Conservation (phyloP, 2,113 vertebrate species). For the Eira barbara region DNA sequence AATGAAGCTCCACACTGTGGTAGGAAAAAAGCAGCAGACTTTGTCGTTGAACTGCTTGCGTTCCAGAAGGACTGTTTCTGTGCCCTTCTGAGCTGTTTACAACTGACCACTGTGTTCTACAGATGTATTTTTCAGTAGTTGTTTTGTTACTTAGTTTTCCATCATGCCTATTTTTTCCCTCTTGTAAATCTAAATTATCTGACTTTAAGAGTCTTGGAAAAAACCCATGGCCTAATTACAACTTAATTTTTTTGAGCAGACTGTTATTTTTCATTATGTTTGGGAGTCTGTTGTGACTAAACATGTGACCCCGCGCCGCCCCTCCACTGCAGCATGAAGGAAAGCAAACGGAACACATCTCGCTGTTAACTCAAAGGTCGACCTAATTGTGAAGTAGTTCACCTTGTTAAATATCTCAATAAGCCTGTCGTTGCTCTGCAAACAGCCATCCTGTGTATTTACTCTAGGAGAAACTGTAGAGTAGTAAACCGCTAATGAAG, state of each 20-base stretch:
- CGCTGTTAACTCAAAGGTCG: slow-evolving; percentile 20
- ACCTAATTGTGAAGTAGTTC: slow-evolving; percentile 68
- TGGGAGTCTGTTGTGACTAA: slow-evolving; percentile 48
- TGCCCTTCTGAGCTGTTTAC: slow-evolving; percentile 62
- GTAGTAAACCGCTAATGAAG: slow-evolving; percentile 56
- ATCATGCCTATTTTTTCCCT: not conserved
- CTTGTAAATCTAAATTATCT: slow-evolving; percentile 66
- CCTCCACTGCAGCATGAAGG: not conserved
- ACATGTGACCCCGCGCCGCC: not conserved
- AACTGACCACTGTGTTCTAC: slow-evolving; percentile 54
- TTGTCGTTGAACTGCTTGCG: slow-evolving; percentile 55
- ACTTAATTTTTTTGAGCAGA: slow-evolving; percentile 51
- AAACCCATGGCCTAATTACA: slow-evolving; percentile 22
- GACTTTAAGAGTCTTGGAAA: slow-evolving; percentile 38
- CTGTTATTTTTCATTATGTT: slow-evolving; percentile 39
- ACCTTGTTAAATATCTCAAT: slow-evolving; percentile 63
- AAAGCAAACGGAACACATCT: slow-evolving; percentile 28
- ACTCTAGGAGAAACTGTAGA: slow-evolving; percentile 59
- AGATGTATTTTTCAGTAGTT: slow-evolving; percentile 45
- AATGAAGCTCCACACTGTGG: slow-evolving; percentile 76
- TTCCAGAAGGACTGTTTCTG: slow-evolving; percentile 37
- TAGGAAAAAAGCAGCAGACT: slow-evolving; percentile 67
- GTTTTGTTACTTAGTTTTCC: slow-evolving; percentile 60
- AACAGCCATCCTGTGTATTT: slow-evolving; percentile 56
- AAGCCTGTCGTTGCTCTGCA: slow-evolving; percentile 67